phyloP scores from a whole-genome alignment of 2,888 invertebrate species.

The Dasypogon diadema region DNA sequence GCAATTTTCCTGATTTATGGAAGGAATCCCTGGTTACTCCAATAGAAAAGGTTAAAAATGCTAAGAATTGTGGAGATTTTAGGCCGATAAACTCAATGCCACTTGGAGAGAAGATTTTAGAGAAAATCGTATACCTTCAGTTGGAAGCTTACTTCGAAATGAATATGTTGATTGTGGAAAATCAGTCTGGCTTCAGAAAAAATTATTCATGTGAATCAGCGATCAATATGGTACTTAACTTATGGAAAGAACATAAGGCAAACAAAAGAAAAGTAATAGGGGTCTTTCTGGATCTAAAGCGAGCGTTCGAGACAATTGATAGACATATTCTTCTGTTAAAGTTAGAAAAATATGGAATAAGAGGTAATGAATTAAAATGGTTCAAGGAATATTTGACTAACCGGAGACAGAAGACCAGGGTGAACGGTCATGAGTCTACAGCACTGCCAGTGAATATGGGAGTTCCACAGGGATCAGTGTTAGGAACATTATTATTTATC shows the following conservation, averaged over 20 bases:
- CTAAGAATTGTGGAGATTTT: not conserved
- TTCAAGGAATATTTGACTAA: not conserved
- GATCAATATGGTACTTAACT: constrained; percentile 45
- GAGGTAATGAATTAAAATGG: not conserved
- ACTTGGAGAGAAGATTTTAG: not conserved
- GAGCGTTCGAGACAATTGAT: constrained; percentile 54
- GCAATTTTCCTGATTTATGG: not conserved
- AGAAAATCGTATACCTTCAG: not conserved
- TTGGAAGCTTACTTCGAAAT: not conserved
- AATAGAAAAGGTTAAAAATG: not conserved
- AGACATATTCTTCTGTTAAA: not conserved
- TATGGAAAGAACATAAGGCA: constrained; percentile 49
- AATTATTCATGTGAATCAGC: constrained; percentile 54
- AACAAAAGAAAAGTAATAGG: constrained; percentile 51
- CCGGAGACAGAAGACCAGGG: not conserved
- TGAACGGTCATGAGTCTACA: not conserved
- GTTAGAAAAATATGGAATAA: constrained; percentile 1
- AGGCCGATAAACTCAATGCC: not conserved
- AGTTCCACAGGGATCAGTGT: not conserved
- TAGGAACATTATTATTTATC: not conserved
- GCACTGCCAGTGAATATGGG: not conserved
- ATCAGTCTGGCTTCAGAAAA: constrained; percentile 52
- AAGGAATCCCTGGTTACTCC: not conserved
- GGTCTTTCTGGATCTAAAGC: constrained; percentile 54
- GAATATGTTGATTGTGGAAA: not conserved